Evolutionary conservation across 2,113 vertebrate species (phyloP).

Genomic region (Gasterosteus nipponicus): DNA sequence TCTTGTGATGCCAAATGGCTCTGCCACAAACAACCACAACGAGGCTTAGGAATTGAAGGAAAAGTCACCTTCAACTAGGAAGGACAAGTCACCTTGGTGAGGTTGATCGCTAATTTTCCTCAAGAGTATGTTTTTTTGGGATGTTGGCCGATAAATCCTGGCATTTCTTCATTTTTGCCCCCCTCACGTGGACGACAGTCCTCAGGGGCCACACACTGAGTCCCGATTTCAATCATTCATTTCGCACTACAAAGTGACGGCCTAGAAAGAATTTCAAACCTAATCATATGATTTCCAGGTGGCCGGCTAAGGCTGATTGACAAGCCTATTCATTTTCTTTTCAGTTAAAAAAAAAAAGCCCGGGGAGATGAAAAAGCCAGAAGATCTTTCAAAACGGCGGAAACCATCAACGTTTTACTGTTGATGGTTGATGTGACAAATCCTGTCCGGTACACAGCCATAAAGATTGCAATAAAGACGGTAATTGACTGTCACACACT

Average conservation of each 20-base stretch:
- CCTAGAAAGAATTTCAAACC: constrained; percentile 18
- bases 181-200: not conserved
- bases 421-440: constrained; percentile 32
- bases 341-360: constrained; percentile 45
- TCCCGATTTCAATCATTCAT: constrained; percentile 34
- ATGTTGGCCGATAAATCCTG: not conserved
- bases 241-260: constrained; percentile 29
- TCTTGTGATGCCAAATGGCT: constrained; percentile 56
- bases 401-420: constrained; percentile 43
- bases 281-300: constrained; percentile 53
- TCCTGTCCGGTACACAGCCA: constrained; percentile 19
- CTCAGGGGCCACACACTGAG: constrained; percentile 2
- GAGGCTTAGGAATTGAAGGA: not conserved
- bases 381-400: constrained; percentile 51
- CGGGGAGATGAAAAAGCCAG: constrained; percentile 59
- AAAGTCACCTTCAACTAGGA: constrained; percentile 46
- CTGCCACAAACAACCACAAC: constrained; percentile 30
- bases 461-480: constrained; percentile 39
- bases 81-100: constrained; percentile 9
- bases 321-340: constrained; percentile 61
- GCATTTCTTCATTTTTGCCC: not conserved
- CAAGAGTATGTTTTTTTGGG: not conserved
- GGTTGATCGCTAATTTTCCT: not conserved
- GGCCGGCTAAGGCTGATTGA: constrained; percentile 66
- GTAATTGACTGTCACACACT: constrained; percentile 36